Evolutionary conservation across 2,888 invertebrate species (phyloP).

Genomic region (Nymphalis urticae): DNA sequence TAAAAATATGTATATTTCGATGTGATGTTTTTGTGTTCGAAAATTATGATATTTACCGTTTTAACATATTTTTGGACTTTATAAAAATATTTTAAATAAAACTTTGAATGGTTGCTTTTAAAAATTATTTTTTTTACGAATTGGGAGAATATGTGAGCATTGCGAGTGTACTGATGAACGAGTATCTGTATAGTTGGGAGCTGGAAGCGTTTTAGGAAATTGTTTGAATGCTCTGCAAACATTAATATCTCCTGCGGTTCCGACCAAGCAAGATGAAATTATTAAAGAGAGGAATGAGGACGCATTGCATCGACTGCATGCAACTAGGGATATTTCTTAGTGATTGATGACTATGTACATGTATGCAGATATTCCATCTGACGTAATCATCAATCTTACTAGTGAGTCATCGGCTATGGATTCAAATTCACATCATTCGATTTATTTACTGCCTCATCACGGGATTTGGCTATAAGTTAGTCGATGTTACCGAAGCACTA

Average conservation of each 20-base stretch:
- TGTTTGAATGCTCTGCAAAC: conserved; percentile 20
- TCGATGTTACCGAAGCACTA: not conserved
- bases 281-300: conserved; percentile 24
- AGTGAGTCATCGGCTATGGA: conserved; percentile 24
- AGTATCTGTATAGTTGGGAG: not conserved
- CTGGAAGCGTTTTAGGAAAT: conserved; percentile 14
- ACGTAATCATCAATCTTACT: conserved; percentile 33
- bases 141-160: too few relatives aligned
- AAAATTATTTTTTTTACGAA: too few relatives aligned
- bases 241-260: conserved; percentile 22
- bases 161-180: too few relatives aligned
- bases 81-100: too few relatives aligned
- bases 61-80: too few relatives aligned
- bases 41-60: too few relatives aligned
- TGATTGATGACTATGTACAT: conserved; percentile 35
- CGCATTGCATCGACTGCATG: conserved; percentile 22
- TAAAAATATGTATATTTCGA: too few relatives aligned
- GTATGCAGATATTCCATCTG: conserved; percentile 13
- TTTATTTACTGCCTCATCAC: conserved; percentile 16
- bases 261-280: conserved; percentile 8
- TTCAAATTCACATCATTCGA: conserved; percentile 13
- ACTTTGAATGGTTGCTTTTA: too few relatives aligned
- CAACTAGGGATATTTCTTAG: conserved; percentile 30
- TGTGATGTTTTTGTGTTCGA: too few relatives aligned
- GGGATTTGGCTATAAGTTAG: not conserved